These are phyloP conservation scores for Rotaria sp. DNA, from an alignment of 2,888 invertebrate species.

Conservation along the genomic window DNA sequence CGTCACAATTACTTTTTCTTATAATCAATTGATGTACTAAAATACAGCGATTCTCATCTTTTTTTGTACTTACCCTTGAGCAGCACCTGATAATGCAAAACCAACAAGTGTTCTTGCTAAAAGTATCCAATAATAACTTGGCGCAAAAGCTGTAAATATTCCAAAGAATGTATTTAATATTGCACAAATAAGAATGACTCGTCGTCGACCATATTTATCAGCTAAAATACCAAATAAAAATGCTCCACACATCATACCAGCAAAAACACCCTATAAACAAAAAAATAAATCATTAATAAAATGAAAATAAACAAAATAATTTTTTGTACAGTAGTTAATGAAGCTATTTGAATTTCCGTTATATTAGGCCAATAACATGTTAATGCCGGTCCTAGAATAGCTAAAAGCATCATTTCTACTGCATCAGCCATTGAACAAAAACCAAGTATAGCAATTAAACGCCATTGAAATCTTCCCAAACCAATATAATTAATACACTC, in stretches of 20 bases:
- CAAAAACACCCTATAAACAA: conserved; percentile 66
- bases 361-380: conserved; percentile 85
- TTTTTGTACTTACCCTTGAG: conserved; percentile 60
- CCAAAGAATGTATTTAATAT: conserved; percentile 82
- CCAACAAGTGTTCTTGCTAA: conserved; percentile 81
- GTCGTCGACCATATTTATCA: conserved; percentile 81
- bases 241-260: conserved; percentile 93
- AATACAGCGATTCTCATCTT: too few relatives aligned
- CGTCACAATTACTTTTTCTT: too few relatives aligned
- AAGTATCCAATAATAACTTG: conserved; percentile 80
- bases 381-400: conserved; percentile 81
- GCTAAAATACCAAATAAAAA: conserved; percentile 91
- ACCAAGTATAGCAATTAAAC: neutral
- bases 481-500: conserved; percentile 14
- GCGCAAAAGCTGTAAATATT: conserved; percentile 77
- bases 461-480: conserved; percentile 18
- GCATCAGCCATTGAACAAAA: conserved; percentile 77
- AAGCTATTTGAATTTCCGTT: conserved; percentile 77
- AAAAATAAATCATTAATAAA: neutral
- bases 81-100: conserved; percentile 90
- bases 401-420: conserved; percentile 94
- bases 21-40: too few relatives aligned
- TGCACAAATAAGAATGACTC: conserved; percentile 74
- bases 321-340: conserved; percentile 72
- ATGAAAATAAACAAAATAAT: neutral